Conservation (phyloP, 2,113 vertebrate genomes). For the Nerophis lumbriciformis region DNA sequence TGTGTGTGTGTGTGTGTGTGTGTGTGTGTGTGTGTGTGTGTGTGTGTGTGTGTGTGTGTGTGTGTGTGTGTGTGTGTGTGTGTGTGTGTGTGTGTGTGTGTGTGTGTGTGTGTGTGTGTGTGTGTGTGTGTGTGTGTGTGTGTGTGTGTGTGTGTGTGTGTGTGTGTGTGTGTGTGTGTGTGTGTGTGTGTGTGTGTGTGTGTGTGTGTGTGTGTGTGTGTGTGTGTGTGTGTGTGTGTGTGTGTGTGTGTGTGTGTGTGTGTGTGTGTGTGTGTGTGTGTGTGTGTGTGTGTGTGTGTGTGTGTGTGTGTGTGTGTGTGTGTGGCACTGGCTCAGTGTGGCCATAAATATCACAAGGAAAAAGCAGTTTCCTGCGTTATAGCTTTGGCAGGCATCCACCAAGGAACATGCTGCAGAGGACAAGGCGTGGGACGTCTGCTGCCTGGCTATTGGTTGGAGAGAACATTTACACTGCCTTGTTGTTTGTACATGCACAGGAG, state of each 20-base stretch:
- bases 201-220: background rate
- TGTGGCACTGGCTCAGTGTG: conserved; percentile 21
- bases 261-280: background rate
- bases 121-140: too few relatives aligned
- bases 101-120: background rate
- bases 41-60: background rate
- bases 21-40: too few relatives aligned
- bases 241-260: too few relatives aligned
- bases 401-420: conserved; percentile 53
- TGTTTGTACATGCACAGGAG: background rate
- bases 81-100: too few relatives aligned
- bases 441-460: conserved; percentile 18
- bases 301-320: too few relatives aligned
- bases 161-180: background rate
- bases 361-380: conserved; percentile 41
- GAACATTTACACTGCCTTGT: background rate
- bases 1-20: background rate
- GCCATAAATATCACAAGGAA: conserved; percentile 49
- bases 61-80: background rate
- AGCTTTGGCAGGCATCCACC: conserved; percentile 49
- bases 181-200: too few relatives aligned
- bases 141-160: background rate
- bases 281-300: too few relatives aligned
- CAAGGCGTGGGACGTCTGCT: conserved; percentile 42
- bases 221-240: background rate